Conservation (phyloP, 2,797 vertebrate species). For the Pteropus rufus region DNA sequence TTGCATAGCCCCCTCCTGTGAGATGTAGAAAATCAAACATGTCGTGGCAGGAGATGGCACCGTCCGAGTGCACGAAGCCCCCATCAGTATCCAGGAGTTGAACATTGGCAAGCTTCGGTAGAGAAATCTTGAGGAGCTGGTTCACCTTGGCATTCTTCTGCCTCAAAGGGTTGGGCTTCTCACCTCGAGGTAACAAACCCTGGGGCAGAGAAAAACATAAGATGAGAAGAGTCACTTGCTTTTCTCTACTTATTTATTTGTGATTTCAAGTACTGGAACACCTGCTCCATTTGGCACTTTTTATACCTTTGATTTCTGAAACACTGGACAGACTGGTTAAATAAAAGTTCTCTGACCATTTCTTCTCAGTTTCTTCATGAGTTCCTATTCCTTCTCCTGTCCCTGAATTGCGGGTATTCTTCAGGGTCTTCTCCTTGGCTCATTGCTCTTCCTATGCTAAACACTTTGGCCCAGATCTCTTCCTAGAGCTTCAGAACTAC, state of each 20-base stretch:
- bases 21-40: conserved; percentile 99
- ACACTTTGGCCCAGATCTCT: neutral
- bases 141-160: conserved; percentile 95
- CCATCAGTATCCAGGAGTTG: conserved; percentile 91
- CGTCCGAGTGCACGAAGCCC: conserved; percentile 94
- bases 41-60: conserved; percentile 92
- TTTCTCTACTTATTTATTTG: neutral
- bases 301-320: neutral
- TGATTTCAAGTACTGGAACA: neutral
- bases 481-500: neutral
- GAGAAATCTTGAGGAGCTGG: conserved; percentile 87
- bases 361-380: neutral
- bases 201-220: conserved; percentile 70
- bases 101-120: conserved; percentile 89
- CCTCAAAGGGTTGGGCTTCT: conserved; percentile 94
- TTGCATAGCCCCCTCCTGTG: conserved; percentile 90
- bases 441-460: neutral
- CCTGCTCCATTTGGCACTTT: neutral
- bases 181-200: conserved; percentile 95
- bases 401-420: neutral
- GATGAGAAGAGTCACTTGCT: neutral
- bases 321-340: neutral
- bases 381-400: neutral
- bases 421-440: neutral
- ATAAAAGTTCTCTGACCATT: neutral